Evolutionary conservation across 1,140 invertebrate genomes (phyloP).

Genomic region (Leucophenga varia): DNA sequence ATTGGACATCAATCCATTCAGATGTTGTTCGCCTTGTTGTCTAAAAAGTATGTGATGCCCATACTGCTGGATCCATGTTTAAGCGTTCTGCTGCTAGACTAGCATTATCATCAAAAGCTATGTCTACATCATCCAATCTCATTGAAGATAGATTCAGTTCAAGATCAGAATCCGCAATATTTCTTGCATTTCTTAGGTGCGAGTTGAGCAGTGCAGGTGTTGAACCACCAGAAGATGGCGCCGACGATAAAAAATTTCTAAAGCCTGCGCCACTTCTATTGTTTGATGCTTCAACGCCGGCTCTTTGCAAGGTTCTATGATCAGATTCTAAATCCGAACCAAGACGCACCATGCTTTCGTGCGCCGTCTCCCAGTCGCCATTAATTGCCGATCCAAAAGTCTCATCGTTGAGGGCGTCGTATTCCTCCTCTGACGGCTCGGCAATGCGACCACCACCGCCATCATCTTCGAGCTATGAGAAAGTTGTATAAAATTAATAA

Average conservation of each 20-base stretch:
- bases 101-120: conserved; percentile 55
- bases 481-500: neutral
- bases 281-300: conserved; percentile 17
- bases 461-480: conserved; percentile 46
- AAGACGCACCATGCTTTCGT: conserved; percentile 50
- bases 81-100: conserved; percentile 30
- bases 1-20: conserved; percentile 9
- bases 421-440: conserved; percentile 77
- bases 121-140: conserved; percentile 61
- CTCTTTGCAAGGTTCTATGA: too few relatives aligned
- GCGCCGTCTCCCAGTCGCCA: conserved; percentile 70
- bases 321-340: conserved; percentile 23
- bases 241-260: conserved; percentile 18
- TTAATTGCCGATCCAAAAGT: conserved; percentile 75
- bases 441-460: conserved; percentile 62
- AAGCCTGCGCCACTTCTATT: conserved; percentile 23
- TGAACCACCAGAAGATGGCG: conserved; percentile 24
- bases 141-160: conserved; percentile 61
- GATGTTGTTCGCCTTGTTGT: neutral
- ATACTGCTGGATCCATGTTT: conserved; percentile 57
- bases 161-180: conserved; percentile 39
- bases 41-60: conserved; percentile 42
- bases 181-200: conserved; percentile 13
- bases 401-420: conserved; percentile 87
- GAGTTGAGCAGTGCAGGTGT: conserved; percentile 21